phyloP scores from a whole-genome alignment of 2,888 invertebrate genomes.

The Galerucella nymphaeae region DNA sequence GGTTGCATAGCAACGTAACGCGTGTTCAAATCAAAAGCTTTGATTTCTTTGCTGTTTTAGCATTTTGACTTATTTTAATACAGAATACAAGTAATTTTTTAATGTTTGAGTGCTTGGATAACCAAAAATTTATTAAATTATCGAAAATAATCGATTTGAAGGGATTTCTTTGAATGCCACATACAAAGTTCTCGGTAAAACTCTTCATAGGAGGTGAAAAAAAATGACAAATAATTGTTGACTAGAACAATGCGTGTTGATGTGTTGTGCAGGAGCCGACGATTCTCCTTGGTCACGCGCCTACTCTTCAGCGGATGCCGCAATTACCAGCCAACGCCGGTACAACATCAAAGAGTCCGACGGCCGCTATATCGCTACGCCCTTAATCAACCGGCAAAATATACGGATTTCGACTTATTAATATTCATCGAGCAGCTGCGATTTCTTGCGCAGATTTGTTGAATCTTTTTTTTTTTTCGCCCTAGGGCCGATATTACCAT shows the following conservation, averaged over 20 bases:
- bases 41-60: too few species aligned
- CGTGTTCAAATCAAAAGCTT: too few species aligned
- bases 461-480: constrained; percentile 23
- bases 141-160: background rate
- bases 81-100: too few species aligned
- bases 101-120: too few species aligned
- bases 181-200: constrained; percentile 25
- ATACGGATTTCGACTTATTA: constrained; percentile 56
- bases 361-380: constrained; percentile 49
- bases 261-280: constrained; percentile 57
- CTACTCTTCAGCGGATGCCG: constrained; percentile 58
- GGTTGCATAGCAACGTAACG: too few species aligned
- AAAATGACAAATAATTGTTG: constrained; percentile 45
- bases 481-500: constrained; percentile 14
- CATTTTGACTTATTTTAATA: too few species aligned
- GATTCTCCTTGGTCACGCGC: constrained; percentile 62
- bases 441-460: constrained; percentile 31
- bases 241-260: constrained; percentile 45
- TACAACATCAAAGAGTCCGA: constrained; percentile 53
- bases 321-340: constrained; percentile 51
- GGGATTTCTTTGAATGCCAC: constrained; percentile 12
- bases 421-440: constrained; percentile 56
- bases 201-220: constrained; percentile 32
- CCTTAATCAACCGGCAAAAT: constrained; percentile 58
- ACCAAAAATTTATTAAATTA: too few species aligned